Evolutionary conservation across 1,140 invertebrate species (phyloP).

Genomic region (Drosophila gunungcola): DNA sequence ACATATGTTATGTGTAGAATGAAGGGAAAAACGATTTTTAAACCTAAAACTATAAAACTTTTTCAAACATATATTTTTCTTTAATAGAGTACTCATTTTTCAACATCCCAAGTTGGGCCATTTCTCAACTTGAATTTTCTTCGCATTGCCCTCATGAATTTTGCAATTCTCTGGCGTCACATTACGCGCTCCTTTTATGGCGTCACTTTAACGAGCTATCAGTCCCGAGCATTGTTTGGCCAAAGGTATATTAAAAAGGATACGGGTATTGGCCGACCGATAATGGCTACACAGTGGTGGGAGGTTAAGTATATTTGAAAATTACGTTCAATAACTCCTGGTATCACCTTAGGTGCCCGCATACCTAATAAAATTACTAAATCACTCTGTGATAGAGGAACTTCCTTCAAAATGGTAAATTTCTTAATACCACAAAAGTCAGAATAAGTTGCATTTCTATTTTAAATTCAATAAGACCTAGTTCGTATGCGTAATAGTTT

Average conservation of each 20-base stretch:
- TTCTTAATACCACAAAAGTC: too few species aligned
- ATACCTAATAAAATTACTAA: too few species aligned
- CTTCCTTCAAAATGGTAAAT: too few species aligned
- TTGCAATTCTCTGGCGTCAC: conserved; percentile 63
- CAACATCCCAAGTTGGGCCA: neutral
- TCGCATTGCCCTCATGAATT: conserved; percentile 60
- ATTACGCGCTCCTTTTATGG: conserved; percentile 56
- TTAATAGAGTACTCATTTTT: conserved; percentile 19
- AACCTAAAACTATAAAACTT: neutral
- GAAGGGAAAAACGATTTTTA: too few species aligned
- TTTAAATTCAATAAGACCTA: too few species aligned
- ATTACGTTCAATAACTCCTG: neutral
- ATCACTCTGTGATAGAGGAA: too few species aligned
- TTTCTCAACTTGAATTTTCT: conserved; percentile 23
- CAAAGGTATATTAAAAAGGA: conserved; percentile 38
- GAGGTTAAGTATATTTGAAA: neutral
- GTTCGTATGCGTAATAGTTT: too few species aligned
- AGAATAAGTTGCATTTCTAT: too few species aligned
- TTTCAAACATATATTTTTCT: too few species aligned
- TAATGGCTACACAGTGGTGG: conserved; percentile 60
- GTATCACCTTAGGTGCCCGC: neutral
- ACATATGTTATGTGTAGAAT: neutral
- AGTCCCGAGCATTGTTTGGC: conserved; percentile 51
- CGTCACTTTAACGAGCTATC: conserved; percentile 66
- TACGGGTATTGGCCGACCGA: conserved; percentile 90